Base-by-base conservation (phyloP, 2,888 invertebrate species). In the Dendrolimus houi region DNA sequence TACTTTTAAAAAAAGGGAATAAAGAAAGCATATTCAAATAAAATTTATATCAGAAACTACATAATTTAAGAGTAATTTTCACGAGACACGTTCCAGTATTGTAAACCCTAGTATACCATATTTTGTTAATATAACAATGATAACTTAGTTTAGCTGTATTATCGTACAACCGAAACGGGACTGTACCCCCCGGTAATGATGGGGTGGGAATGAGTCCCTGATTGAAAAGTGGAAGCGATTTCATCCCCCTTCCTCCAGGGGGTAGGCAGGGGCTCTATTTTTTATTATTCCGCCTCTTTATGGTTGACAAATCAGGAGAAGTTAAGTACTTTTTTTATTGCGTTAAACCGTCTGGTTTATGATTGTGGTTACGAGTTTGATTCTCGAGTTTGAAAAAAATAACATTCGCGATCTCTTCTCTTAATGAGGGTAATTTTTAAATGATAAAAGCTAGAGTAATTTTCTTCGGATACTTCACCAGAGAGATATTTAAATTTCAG, bases 161-260 rank as follows among this genome's bases (percentile, higher is more conserved):
- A 29, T 29, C 29, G 29, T 29, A 47, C 9, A 8, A 12, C 29
- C 61, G 8, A 62, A 64, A 56, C 56, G 59, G 64, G 40, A 69
- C 60, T 57, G 62, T 55, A 66, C 66, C 63, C 41, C 52, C 52
- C 59, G 56, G 62, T 71, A 72, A 72, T 69, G 64, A 68, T 63
- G 65, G 71, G 66, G 66, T 64, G 66, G 61, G 62, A 65, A 65
- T 67, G 63, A 65, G 58, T 68, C 66, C 67, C 66, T 69, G 72
- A 72, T 74, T 71, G 71, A 70, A 68, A 69, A 69, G 67, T 64
- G 64, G 69, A 64, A 63, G 64, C 61, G 61, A 67, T 71, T 67
- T 69, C 60, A 62, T 66, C 63, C 65, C 69, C 65, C 63, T 52
- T 41, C 29, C 40, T 29, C 0, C 29, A 29, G 52, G 29, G 56